A percentile compares a stretch with the other conserved stretches of the same genome.
phyloP scores from a whole-genome alignment of 2,113 vertebrate genomes.

The Pogona vitticeps region DNA sequence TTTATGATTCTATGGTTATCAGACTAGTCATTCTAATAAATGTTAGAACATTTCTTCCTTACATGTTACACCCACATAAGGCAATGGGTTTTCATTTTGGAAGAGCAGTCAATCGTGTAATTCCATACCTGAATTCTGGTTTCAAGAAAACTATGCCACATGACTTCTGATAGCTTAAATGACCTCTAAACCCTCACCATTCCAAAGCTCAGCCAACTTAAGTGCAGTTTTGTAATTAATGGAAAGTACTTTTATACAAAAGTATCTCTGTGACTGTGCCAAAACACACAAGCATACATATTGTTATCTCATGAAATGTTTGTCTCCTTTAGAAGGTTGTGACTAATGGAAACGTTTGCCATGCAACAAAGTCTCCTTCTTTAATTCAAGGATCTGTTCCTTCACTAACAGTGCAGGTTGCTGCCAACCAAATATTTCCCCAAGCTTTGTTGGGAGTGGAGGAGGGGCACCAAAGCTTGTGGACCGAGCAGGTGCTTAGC shows the following conservation, averaged over 20 bases:
- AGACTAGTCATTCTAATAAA: no score
- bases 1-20: no score
- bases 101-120: no score
- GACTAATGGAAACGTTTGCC: not conserved
- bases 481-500: not conserved
- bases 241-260: not conserved
- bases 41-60: no score
- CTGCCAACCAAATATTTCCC: not conserved
- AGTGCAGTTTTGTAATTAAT: not conserved
- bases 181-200: not conserved
- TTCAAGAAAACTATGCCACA: no score
- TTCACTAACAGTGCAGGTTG: not conserved
- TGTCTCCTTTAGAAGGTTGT: not conserved
- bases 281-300: not conserved
- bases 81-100: no score
- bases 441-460: not conserved
- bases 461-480: not conserved
- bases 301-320: not conserved
- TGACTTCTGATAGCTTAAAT: not conserved
- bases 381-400: not conserved
- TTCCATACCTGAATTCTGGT: no score
- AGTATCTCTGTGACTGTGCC: not conserved
- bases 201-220: not conserved
- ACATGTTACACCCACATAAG: no score
- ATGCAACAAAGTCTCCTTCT: not conserved